Evolutionary conservation across 1,140 invertebrate species (phyloP).

Genomic region (Micrasema longulum): DNA sequence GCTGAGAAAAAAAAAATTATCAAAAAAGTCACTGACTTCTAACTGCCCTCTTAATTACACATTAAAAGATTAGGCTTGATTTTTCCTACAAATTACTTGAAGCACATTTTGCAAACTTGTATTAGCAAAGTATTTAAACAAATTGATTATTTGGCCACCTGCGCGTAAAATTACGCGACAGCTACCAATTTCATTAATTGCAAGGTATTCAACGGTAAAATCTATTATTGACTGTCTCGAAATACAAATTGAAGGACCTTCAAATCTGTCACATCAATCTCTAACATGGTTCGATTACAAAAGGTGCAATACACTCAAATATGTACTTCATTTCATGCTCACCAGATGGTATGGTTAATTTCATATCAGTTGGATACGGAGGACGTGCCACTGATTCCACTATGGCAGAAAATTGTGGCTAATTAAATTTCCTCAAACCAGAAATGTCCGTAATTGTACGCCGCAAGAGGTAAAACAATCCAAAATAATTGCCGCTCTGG

Average conservation of each 20-base stretch:
- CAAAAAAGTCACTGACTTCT: too few relatives aligned
- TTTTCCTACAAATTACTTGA: background rate
- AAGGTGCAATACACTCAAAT: conserved; percentile 60
- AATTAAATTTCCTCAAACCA: conserved; percentile 53
- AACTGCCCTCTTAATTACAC: too few relatives aligned
- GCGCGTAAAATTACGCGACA: too few relatives aligned
- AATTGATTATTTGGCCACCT: too few relatives aligned
- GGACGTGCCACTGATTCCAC: conserved; percentile 58
- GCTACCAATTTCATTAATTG: too few relatives aligned
- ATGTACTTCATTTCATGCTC: conserved; percentile 62
- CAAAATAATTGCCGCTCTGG: too few relatives aligned
- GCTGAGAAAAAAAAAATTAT: too few relatives aligned
- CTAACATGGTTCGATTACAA: conserved; percentile 59
- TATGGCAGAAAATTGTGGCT: conserved; percentile 58
- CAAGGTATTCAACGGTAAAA: background rate
- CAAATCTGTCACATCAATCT: background rate
- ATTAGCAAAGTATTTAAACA: too few relatives aligned
- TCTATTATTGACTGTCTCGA: background rate
- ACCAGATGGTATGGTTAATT: conserved; percentile 62
- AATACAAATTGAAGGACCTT: conserved; percentile 5
- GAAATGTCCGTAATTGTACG: too few relatives aligned
- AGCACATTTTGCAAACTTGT: background rate
- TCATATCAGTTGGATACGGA: conserved; percentile 60
- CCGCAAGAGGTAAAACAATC: too few relatives aligned
- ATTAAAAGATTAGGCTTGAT: background rate